phyloP scores from a whole-genome alignment of 2,797 vertebrate species.

The Lophius americanus region DNA sequence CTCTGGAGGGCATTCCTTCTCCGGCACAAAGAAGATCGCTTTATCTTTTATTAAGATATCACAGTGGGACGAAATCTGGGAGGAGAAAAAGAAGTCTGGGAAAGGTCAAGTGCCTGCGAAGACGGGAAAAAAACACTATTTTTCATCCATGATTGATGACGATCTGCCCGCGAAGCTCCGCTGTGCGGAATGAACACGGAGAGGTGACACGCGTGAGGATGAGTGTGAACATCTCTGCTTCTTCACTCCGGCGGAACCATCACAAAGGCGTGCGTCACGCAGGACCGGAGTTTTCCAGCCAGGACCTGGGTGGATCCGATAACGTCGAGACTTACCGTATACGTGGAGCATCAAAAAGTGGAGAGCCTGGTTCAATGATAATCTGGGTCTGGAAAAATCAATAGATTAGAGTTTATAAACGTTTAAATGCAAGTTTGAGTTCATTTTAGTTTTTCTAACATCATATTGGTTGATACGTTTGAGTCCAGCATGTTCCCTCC shows the following conservation, averaged over 20 bases:
- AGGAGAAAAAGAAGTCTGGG: constrained; percentile 46
- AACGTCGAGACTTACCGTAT: too few species aligned
- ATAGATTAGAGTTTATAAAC: background rate
- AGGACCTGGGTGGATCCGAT: too few species aligned
- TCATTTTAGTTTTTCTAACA: too few species aligned
- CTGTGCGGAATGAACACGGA: constrained; percentile 54
- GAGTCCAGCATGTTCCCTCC: too few species aligned
- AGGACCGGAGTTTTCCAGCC: background rate
- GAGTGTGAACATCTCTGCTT: constrained; percentile 41
- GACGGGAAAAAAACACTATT: constrained; percentile 20
- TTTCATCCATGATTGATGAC: constrained; percentile 76
- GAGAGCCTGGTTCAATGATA: background rate
- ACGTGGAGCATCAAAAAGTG: background rate
- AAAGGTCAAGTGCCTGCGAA: constrained; percentile 73
- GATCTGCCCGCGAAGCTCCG: constrained; percentile 47
- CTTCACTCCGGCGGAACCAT: constrained; percentile 19
- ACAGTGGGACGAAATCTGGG: constrained; percentile 57
- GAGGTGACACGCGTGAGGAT: constrained; percentile 45
- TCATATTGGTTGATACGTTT: too few species aligned
- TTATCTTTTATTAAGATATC: constrained; percentile 74
- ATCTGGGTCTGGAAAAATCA: background rate
- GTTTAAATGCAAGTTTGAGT: too few species aligned
- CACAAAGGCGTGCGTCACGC: constrained; percentile 26
- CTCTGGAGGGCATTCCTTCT: constrained; percentile 39
- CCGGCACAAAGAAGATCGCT: constrained; percentile 41